These are phyloP conservation scores for Enteromius afrohamiltoni DNA, from an alignment of 2,797 vertebrate species.

Conservation along the genomic window DNA sequence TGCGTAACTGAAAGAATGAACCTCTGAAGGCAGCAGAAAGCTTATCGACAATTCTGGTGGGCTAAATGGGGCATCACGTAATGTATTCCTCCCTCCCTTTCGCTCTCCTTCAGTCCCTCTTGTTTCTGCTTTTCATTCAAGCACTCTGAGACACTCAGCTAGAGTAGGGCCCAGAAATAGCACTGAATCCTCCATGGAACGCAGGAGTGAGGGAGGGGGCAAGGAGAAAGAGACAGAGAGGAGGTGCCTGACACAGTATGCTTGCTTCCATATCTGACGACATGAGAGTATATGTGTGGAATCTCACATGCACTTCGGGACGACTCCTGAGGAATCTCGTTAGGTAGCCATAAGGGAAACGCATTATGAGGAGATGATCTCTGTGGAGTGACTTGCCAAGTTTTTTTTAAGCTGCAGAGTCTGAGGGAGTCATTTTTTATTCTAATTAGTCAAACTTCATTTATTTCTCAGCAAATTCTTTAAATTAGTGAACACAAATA, in stretches of 20 bases:
- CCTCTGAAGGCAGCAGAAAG: constrained; percentile 62
- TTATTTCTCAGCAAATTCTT: background rate
- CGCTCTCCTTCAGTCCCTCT: constrained; percentile 52
- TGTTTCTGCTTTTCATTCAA: constrained; percentile 73
- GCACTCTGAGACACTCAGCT: constrained; percentile 66
- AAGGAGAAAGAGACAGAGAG: constrained; percentile 14
- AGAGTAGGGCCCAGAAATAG: constrained; percentile 64
- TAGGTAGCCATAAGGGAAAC: background rate
- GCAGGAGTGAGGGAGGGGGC: constrained; percentile 27
- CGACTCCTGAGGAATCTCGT: constrained; percentile 31
- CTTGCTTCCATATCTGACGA: constrained; percentile 39
- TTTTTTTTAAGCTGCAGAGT: background rate
- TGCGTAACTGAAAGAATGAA: constrained; percentile 57
- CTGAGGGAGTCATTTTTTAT: background rate
- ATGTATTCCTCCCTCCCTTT: constrained; percentile 56
- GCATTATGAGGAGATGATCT: constrained; percentile 16
- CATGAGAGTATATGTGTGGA: constrained; percentile 31
- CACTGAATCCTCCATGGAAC: constrained; percentile 46
- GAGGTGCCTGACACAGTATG: constrained; percentile 13
- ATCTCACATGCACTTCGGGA: constrained; percentile 19
- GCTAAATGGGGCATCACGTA: constrained; percentile 68
- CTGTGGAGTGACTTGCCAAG: background rate
- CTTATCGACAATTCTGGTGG: constrained; percentile 65
- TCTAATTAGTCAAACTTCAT: background rate
- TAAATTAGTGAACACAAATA: too few species aligned